Base-by-base conservation (phyloP, 2,888 invertebrate genomes). In the Macrosoma leucophasiata region DNA sequence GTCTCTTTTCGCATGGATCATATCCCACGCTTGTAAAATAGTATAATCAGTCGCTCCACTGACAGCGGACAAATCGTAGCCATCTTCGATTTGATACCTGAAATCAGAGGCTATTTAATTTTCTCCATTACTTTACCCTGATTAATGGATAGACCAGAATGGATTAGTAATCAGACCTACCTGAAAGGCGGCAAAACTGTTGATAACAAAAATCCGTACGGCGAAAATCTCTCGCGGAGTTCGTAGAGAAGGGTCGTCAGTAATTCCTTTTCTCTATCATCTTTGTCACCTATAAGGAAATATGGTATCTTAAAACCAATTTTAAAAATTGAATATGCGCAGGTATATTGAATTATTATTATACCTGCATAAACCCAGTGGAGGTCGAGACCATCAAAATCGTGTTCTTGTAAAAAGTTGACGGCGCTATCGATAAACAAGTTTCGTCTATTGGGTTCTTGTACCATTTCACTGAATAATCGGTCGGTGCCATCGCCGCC, bases 321-420 rank as follows among this genome's bases (percentile, higher is more conserved):
- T n/a, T 9, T 20, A 15, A 13, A n/a, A 20, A 14, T 29, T 22
- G 6, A 7, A 13, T 8, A 15, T 14, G 4, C 9, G 13, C 19
- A 17, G 1, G 10, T 3, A 14, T 11, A 11, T 17, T 15, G 1
- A 6, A 7, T n/a, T 4, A 17, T 14, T 6, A 8, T 10, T 33
- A 36, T 64, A 84, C 84, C 89, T 48, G 91, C 90, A 61, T 91
- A 91, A 43, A 90, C 88, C 91, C 91, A 94, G 52, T 94, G 91
- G 3, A 95, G 77, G 56, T 94, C 94, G 7, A 94, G 71, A 0
- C 95, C 95, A 61, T 95, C 94, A 55, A 95, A 94, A 35, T 88
- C 87, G 48, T 91, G 87, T 36, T 88, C 84, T 35, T 87, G 84
- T 28, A 93, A 60, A 52, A 92, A 91, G 23, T 75, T 72, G 1